A percentile compares a stretch with the other conserved stretches of the same genome.
phyloP scores from a whole-genome alignment of 30 jellyfish, hydroid and myxozoan species.

The Mastigias papua region DNA sequence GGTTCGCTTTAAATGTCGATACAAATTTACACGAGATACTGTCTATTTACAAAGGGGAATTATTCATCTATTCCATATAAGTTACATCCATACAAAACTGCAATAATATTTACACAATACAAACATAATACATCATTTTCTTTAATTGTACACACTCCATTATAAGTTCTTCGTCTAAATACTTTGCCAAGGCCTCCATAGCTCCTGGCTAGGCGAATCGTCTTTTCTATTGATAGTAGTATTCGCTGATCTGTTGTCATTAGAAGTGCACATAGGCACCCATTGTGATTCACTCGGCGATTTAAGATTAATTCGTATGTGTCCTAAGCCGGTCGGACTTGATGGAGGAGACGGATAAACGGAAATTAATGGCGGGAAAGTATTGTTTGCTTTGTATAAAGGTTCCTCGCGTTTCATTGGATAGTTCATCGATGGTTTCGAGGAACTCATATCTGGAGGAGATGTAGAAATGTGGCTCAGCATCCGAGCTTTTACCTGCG shows the following conservation, averaged over 20 bases:
- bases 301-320: background rate
- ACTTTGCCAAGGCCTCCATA: slow-evolving; percentile 67
- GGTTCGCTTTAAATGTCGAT: too few relatives aligned
- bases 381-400: slow-evolving; percentile 25
- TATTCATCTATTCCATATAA: too few relatives aligned
- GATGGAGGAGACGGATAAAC: slow-evolving; percentile 90
- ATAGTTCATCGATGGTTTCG: background rate
- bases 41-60: too few relatives aligned
- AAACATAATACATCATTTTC: too few relatives aligned
- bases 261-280: background rate
- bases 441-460: slow-evolving; percentile 40
- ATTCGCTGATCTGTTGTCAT: background rate
- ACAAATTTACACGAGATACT: too few relatives aligned
- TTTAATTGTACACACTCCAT: too few relatives aligned
- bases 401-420: slow-evolving; percentile 9
- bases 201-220: background rate
- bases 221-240: background rate
- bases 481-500: slow-evolving; percentile 87
- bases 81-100: too few relatives aligned
- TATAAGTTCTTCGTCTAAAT: background rate
- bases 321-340: slow-evolving; percentile 58
- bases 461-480: slow-evolving; percentile 74
- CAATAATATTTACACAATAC: too few relatives aligned
- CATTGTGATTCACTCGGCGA: background rate
- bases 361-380: slow-evolving; percentile 30